A percentile compares a stretch with the other conserved stretches of the same genome.
phyloP scores from a whole-genome alignment of 1,140 invertebrate species.

The Luehdorfia chinensis region DNA sequence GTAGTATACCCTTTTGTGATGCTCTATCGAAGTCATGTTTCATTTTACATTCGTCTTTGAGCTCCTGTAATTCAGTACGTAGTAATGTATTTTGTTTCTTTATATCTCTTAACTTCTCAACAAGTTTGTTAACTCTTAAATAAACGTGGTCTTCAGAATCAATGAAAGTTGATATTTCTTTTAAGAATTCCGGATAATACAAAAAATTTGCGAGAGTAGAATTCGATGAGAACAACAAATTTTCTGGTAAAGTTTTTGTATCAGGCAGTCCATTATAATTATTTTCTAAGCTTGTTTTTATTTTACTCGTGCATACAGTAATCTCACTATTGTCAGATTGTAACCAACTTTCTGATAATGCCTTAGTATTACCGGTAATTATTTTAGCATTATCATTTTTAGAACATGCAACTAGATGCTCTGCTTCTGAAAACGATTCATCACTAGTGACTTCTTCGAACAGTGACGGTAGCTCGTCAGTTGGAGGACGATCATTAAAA shows the following conservation, averaged over 20 bases:
- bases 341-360: too few relatives aligned
- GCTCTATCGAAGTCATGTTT: constrained; percentile 17
- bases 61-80: constrained; percentile 36
- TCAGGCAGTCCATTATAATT: constrained; percentile 11
- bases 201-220: constrained; percentile 1
- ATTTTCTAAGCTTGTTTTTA: constrained; percentile 8
- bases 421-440: constrained; percentile 42
- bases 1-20: constrained; percentile 25
- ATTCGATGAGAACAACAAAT: constrained; percentile 1
- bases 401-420: constrained; percentile 37
- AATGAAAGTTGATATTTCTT: constrained; percentile 14
- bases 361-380: background rate
- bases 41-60: constrained; percentile 39
- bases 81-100: constrained; percentile 55
- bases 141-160: constrained; percentile 18
- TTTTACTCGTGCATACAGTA: background rate
- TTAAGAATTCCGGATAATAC: constrained; percentile 23
- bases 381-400: constrained; percentile 25
- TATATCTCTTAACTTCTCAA: constrained; percentile 56
- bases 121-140: constrained; percentile 44
- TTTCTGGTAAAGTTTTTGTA: background rate
- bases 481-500: constrained; percentile 37
- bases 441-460: constrained; percentile 35
- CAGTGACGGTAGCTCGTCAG: constrained; percentile 25
- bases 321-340: constrained; percentile 21